Percentiles rank a stretch among this genome's conserved stretches.
phyloP scores from a whole-genome alignment of 2,888 invertebrate species.

The Siphlonurus alternatus region DNA sequence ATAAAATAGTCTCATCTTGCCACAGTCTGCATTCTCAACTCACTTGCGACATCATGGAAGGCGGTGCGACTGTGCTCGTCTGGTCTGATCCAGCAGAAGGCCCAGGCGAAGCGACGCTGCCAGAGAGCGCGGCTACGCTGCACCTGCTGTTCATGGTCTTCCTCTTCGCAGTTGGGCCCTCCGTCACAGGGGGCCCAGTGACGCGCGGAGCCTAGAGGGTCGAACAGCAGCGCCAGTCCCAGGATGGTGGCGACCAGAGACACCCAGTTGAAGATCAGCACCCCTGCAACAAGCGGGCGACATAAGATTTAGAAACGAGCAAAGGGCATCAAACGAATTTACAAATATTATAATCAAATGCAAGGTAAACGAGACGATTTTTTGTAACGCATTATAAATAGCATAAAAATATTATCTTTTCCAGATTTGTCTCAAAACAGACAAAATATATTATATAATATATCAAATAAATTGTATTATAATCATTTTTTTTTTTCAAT shows the following conservation, averaged over 20 bases:
- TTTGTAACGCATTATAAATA: too few species aligned
- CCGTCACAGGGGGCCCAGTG: conserved; percentile 27
- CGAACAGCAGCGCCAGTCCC: conserved; percentile 62
- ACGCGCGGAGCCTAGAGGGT: conserved; percentile 52
- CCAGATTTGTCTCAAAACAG: too few species aligned
- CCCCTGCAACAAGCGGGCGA: conserved; percentile 34
- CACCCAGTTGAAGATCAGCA: conserved; percentile 69
- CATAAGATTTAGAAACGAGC: too few species aligned
- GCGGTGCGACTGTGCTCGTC: conserved; percentile 64
- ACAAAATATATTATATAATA: too few species aligned
- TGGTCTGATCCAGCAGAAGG: conserved; percentile 49
- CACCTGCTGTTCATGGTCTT: conserved; percentile 25
- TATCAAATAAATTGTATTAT: too few species aligned
- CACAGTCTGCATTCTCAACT: too few species aligned
- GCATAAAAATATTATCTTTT: too few species aligned
- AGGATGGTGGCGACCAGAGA: conserved; percentile 54
- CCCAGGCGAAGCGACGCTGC: conserved; percentile 56
- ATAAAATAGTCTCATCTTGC: too few species aligned
- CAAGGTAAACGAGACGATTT: too few species aligned
- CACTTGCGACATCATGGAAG: conserved; percentile 62
- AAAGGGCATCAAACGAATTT: conserved; percentile 6
- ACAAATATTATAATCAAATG: conserved; percentile 5
- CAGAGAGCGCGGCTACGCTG: conserved; percentile 24
- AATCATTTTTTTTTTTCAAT: too few species aligned
- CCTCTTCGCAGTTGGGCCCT: conserved; percentile 21